These are phyloP conservation scores for Pyrrhura leucotis DNA, from an alignment of 2,797 vertebrate genomes.

Conservation along the genomic window DNA sequence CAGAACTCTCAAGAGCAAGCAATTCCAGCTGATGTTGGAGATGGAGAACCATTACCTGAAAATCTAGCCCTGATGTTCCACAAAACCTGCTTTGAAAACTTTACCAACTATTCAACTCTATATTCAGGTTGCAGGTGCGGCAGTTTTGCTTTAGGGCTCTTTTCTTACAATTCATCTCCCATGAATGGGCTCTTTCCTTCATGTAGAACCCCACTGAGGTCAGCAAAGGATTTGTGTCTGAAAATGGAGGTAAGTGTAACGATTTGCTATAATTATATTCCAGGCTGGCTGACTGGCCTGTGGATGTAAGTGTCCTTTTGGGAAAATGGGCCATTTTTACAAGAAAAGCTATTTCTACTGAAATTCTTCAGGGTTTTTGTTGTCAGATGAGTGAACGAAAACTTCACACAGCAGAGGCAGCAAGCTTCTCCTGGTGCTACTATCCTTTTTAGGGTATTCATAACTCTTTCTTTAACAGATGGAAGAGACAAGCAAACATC, in stretches of 20 bases:
- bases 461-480: not conserved
- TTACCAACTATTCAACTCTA: not conserved
- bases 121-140: not conserved
- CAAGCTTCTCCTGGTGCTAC: not conserved
- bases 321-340: not conserved
- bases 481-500: not conserved
- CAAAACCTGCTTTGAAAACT: not conserved
- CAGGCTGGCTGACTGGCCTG: not conserved
- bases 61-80: not conserved
- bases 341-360: not conserved
- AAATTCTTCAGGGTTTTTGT: not conserved
- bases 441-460: not conserved
- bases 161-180: not conserved
- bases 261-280: not conserved
- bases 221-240: not conserved
- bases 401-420: not conserved
- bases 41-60: not conserved
- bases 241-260: not conserved
- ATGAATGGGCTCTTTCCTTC: not conserved
- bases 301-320: not conserved
- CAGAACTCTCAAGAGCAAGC: not conserved
- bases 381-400: not conserved
- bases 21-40: not conserved
- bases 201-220: not conserved
- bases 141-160: not conserved